Evolutionary conservation across 2,113 vertebrate genomes (phyloP), one percentile per base, ranked within the genome.

Genomic region (Eulemur macaco): DNA sequence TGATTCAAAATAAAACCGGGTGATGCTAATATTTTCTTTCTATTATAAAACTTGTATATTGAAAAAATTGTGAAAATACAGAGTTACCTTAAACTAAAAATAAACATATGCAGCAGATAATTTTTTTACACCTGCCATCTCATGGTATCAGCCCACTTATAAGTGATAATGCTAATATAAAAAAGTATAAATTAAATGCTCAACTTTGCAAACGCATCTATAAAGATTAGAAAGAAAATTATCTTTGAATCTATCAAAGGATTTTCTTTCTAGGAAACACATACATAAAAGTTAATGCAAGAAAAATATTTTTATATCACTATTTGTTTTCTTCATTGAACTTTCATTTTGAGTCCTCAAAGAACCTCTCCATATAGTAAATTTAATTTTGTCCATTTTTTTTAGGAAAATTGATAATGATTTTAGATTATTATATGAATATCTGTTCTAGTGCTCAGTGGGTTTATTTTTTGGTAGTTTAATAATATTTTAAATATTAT

Each of bases 1-100:
- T 71, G 45, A 85, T 68, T 96, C 78, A 93, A 80, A 98, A 56
- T 94, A 60, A 95, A 97, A 97, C 42, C 25, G 37, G 42, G 29
- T 15, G 91, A 45, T 81, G 11, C 42, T 60, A 95, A 23, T 96
- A 58, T 85, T 64, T 94, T 93, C 20, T 95, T 96, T 80, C 45
- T 93, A 71, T 12, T 42, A 31, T 71, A 89, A 94, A 91, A 81
- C 4, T 54, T 76, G 17, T 27, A 25, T 20, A 3, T 82, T 94
- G 1, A 0, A 73, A 76, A 96, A 89, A 58, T 39, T 83, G 34
- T 39, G 63, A 92, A 93, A 94, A 9, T 39, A 56, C 8, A 89
- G 31, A 89, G 29, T 0, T 0, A 60, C 4, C 6, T 37, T 94
- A 71, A 82, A 74, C 21, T 94, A 87, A 89, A 80, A 82, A 54